Evolutionary conservation across 2,113 vertebrate genomes (phyloP).

Genomic region (Brachionichthys hirsutus): DNA sequence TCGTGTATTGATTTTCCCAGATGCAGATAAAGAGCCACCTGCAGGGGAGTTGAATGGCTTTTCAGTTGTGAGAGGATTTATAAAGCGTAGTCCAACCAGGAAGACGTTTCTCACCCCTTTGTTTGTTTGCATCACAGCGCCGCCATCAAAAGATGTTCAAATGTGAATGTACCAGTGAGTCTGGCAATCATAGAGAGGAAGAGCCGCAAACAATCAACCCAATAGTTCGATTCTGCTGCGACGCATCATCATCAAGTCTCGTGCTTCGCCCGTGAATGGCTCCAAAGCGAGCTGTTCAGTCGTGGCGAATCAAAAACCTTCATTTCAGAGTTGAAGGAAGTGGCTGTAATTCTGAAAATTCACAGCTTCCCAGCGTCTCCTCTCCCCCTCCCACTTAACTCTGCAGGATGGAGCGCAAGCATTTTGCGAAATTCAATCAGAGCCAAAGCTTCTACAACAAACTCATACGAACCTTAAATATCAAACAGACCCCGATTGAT

Average conservation of each 20-base stretch:
- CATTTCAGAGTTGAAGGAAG: too few relatives aligned
- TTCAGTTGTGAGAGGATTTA: constrained; percentile 27
- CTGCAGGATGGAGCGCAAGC: neutral
- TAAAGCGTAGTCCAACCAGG: constrained; percentile 6
- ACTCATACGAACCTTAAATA: neutral
- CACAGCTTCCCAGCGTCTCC: neutral
- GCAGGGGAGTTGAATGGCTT: constrained; percentile 29
- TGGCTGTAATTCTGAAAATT: too few relatives aligned
- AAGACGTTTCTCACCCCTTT: too few relatives aligned
- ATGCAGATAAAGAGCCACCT: constrained; percentile 35
- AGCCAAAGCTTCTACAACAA: too few relatives aligned
- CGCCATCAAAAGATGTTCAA: constrained; percentile 3
- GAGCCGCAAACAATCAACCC: neutral
- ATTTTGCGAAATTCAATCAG: neutral
- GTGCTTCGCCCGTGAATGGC: too few relatives aligned
- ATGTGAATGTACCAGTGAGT: constrained; percentile 21
- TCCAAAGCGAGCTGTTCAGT: too few relatives aligned
- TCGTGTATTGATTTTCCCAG: constrained; percentile 43
- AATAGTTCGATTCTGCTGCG: constrained; percentile 4
- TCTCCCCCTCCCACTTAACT: neutral
- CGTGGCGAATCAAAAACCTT: too few relatives aligned
- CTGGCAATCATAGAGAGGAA: neutral
- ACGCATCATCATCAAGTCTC: neutral
- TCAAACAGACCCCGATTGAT: neutral
- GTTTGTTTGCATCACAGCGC: neutral